phyloP scores from a whole-genome alignment of 1,140 invertebrate species.

The Drosophila fuyamai region DNA sequence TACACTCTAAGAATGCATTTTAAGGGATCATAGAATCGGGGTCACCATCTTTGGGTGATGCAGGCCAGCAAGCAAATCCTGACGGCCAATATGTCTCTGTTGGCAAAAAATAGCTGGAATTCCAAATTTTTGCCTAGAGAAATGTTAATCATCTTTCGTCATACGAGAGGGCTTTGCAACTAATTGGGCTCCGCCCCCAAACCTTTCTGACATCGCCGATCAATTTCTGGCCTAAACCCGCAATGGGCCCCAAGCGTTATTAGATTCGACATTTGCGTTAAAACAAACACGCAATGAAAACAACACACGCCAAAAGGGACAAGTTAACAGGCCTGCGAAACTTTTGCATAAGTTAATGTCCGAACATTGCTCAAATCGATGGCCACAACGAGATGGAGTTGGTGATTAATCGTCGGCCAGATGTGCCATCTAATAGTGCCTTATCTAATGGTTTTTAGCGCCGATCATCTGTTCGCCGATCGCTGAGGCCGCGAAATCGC shows the following conservation, averaged over 20 bases:
- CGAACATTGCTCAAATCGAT: slow-evolving; percentile 24
- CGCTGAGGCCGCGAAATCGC: slow-evolving; percentile 7
- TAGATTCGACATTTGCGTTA: slow-evolving; percentile 13
- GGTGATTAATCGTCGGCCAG: slow-evolving; percentile 18
- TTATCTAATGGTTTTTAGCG: slow-evolving; percentile 5
- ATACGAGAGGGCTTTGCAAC: background rate
- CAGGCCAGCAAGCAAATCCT: background rate
- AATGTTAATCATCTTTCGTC: slow-evolving; percentile 15
- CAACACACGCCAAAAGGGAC: slow-evolving; percentile 18
- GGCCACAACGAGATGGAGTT: slow-evolving; percentile 22
- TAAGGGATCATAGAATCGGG: background rate
- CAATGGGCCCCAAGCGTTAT: slow-evolving; percentile 10
- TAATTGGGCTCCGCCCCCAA: background rate
- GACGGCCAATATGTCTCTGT: background rate
- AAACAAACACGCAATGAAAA: slow-evolving; percentile 17
- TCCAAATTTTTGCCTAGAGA: background rate
- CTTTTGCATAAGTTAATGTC: slow-evolving; percentile 21
- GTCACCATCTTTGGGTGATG: background rate
- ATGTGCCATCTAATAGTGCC: slow-evolving; percentile 4
- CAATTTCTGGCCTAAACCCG: slow-evolving; percentile 10
- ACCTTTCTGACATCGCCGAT: slow-evolving; percentile 15
- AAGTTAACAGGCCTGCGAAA: slow-evolving; percentile 26
- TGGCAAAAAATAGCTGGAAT: background rate
- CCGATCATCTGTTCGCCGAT: background rate
- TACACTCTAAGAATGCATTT: too few species aligned